Percentiles rank a stretch among this genome's conserved stretches.
Evolutionary conservation across 2,797 vertebrate genomes (phyloP).

Genomic region (Lagorchestes hirsutus): DNA sequence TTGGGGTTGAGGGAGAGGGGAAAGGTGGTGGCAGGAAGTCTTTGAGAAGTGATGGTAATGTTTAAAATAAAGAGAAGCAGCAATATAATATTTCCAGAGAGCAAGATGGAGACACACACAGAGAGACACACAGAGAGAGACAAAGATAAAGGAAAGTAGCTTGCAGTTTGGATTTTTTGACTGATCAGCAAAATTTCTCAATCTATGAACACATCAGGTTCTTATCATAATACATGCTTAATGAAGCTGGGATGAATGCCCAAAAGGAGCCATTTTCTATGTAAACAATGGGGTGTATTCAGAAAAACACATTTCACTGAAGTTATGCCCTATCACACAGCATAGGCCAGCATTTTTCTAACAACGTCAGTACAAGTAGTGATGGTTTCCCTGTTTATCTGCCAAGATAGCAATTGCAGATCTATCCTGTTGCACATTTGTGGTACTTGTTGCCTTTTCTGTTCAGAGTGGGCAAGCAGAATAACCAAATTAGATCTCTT

Average conservation of each 20-base stretch:
- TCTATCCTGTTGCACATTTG: slow-evolving; percentile 8
- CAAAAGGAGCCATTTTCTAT: slow-evolving; percentile 70
- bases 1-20: not conserved
- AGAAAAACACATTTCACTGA: slow-evolving; percentile 27
- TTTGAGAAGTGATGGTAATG: not conserved
- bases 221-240: slow-evolving; percentile 64
- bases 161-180: slow-evolving; percentile 71
- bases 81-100: slow-evolving; percentile 8
- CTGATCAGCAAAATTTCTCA: slow-evolving; percentile 56
- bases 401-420: slow-evolving; percentile 7
- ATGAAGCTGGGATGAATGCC: slow-evolving; percentile 59
- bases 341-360: slow-evolving; percentile 29
- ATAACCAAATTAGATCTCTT: slow-evolving; percentile 59
- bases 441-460: slow-evolving; percentile 15
- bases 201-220: slow-evolving; percentile 68
- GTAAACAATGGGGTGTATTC: slow-evolving; percentile 57
- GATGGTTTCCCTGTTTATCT: slow-evolving; percentile 28
- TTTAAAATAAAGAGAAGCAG: not conserved
- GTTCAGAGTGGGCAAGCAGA: slow-evolving; percentile 69
- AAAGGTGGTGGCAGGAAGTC: not conserved
- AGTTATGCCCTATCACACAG: not conserved
- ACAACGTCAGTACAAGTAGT: not conserved
- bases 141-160: slow-evolving; percentile 49
- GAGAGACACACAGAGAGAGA: not conserved
- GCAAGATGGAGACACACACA: not conserved